These are phyloP conservation scores for Dreissena rostriformis DNA, from an alignment of 1,140 invertebrate species.

Conservation along the genomic window DNA sequence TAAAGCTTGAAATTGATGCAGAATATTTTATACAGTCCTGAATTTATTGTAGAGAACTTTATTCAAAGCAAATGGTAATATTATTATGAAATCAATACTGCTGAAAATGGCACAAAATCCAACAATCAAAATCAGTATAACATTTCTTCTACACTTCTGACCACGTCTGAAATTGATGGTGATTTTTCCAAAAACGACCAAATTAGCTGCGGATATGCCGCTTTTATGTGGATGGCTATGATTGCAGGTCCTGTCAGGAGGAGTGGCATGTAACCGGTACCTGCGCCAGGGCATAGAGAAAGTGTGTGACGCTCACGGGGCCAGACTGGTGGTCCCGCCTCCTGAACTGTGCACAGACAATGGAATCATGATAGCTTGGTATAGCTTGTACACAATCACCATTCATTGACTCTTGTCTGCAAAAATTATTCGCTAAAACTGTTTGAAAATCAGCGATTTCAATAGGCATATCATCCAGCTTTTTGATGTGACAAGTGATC, in stretches of 20 bases:
- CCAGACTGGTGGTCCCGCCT: conserved; percentile 88
- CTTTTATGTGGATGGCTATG: conserved; percentile 8
- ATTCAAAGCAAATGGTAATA: no score
- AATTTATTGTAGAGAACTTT: no score
- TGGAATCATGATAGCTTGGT: conserved; percentile 97
- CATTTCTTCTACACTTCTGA: neutral
- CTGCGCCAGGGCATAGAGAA: conserved; percentile 87
- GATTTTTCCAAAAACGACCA: no score
- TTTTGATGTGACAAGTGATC: neutral
- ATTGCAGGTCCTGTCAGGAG: conserved; percentile 93
- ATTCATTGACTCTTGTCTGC: neutral
- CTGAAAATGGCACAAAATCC: no score
- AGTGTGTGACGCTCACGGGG: conserved; percentile 87
- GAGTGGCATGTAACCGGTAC: conserved; percentile 96
- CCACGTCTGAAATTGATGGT: neutral
- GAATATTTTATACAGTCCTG: no score
- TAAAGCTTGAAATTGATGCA: no score
- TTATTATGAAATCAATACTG: no score
- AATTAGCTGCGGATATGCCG: no score
- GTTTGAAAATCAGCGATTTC: conserved; percentile 3
- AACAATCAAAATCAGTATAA: no score
- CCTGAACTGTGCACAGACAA: conserved; percentile 97
- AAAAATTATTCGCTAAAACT: neutral
- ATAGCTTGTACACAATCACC: neutral
- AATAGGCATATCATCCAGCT: conserved; percentile 20